phyloP scores from a whole-genome alignment of 2,113 vertebrate genomes.

The Ctenodactylus gundi region DNA sequence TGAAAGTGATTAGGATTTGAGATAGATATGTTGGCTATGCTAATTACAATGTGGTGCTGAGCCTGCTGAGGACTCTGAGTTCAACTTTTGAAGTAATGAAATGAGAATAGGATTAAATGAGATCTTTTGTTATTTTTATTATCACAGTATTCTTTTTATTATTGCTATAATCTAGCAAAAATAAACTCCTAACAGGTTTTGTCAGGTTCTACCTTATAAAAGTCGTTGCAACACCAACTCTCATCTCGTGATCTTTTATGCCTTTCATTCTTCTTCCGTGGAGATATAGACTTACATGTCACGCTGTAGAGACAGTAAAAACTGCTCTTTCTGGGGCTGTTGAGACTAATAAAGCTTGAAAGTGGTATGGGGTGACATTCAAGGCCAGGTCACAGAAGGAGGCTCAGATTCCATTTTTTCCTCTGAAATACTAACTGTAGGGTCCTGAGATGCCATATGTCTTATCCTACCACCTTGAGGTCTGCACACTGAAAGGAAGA shows the following conservation, averaged over 20 bases:
- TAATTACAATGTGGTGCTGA: background rate
- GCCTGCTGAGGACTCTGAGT: background rate
- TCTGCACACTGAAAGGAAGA: too few species aligned
- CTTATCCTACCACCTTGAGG: background rate
- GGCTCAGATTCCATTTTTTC: background rate
- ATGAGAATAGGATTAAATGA: background rate
- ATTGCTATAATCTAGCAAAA: background rate
- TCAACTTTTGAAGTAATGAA: background rate
- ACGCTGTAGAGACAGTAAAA: background rate
- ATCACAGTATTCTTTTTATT: background rate
- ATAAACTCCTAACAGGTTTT: background rate
- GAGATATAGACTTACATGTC: background rate
- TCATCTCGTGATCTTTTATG: background rate
- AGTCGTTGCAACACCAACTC: background rate
- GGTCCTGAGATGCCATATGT: background rate
- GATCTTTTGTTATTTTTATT: background rate
- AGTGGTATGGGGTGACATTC: background rate
- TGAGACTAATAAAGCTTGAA: background rate
- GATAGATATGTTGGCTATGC: background rate
- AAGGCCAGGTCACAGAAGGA: background rate
- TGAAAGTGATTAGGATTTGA: background rate
- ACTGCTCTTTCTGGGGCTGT: background rate
- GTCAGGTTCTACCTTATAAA: background rate
- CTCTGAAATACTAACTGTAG: background rate
- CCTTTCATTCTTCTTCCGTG: background rate